phyloP scores from a whole-genome alignment of 2,888 invertebrate species.

The Metopia argyrocephala region DNA sequence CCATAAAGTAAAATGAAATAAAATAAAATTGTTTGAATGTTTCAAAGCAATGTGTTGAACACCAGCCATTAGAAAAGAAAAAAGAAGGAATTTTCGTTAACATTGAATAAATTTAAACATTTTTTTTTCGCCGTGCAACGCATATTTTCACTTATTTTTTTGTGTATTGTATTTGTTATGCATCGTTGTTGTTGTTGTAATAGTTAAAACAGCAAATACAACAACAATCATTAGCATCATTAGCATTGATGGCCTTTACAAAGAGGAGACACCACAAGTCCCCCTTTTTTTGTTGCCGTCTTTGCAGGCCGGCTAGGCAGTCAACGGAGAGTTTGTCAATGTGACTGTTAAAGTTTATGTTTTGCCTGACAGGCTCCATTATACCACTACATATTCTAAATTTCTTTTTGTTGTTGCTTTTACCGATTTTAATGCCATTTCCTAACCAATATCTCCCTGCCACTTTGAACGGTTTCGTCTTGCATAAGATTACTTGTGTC shows the following conservation, averaged over 20 bases:
- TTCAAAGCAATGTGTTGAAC: neutral
- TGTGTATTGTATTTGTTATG: slow-evolving; percentile 31
- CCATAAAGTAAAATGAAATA: slow-evolving; percentile 34
- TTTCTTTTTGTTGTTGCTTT: slow-evolving; percentile 23
- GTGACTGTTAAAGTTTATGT: slow-evolving; percentile 67
- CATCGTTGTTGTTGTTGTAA: slow-evolving; percentile 38
- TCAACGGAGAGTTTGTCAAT: slow-evolving; percentile 62
- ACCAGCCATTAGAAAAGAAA: neutral
- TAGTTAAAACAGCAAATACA: slow-evolving; percentile 55
- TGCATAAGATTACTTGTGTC: slow-evolving; percentile 46
- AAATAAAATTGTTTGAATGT: no score
- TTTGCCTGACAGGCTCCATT: slow-evolving; percentile 68
- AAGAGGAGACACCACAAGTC: slow-evolving; percentile 55
- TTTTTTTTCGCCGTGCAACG: slow-evolving; percentile 52
- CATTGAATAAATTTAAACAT: slow-evolving; percentile 55
- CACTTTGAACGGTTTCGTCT: neutral
- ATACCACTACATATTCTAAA: slow-evolving; percentile 64
- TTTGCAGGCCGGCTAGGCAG: slow-evolving; percentile 14
- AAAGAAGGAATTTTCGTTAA: slow-evolving; percentile 49
- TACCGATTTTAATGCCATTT: neutral
- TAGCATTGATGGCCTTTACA: slow-evolving; percentile 66
- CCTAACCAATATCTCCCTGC: slow-evolving; percentile 17
- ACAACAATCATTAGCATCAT: slow-evolving; percentile 67
- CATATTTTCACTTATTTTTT: slow-evolving; percentile 53
- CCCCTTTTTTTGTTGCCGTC: slow-evolving; percentile 27